Base-by-base conservation (phyloP, 2,113 vertebrate species). In the Agelaius tricolor region DNA sequence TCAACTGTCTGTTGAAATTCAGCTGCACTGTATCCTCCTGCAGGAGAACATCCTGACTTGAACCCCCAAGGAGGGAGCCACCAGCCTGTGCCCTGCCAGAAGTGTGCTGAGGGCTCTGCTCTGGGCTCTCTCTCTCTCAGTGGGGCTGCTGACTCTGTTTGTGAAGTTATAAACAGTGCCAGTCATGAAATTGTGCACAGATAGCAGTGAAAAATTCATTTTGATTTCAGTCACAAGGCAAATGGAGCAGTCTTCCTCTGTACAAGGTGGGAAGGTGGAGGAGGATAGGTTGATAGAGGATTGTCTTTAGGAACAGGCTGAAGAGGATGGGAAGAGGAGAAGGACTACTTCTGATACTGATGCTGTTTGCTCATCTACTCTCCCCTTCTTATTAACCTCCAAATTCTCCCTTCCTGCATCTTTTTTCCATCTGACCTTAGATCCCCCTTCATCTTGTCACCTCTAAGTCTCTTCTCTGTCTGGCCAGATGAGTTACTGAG, bases 261-360 rank as follows among this genome's bases (percentile, higher is more conserved):
- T 58, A 39, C 18, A 28, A 63, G 26, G 4, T 46, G 15, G 35
- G 13, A 65, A 58, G 24, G 37, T 47, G 51, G 7, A 35, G 27
- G 15, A 80, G 6, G 17, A 57, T 17, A 8, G 2, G 8, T 51
- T 17, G 31, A 8, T 33, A 1, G 3, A 22, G 33, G 10, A 55
- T 66, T 63, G 3, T 9, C 19, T 74, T 81, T 24, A 78, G 26
- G 30, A 90, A 49, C 6, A 51, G 54, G 17, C 18, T 47, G 57
- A 77, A 78, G 15, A 41, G 4, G 4, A 49, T 54, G 26, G 13
- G 55, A 91, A 81, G 47, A 26, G 28, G 18, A 74, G n/a, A 49
- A 3, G 3, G 7, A 30, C 14, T 57, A 4, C 15, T 57, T 24
- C 2, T 52, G 18, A n/a, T 30, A 7, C 27, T 4, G 2, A 31